Evolutionary conservation across 1,140 invertebrate genomes (phyloP).

Genomic region (Drosophila malerkotliana): DNA sequence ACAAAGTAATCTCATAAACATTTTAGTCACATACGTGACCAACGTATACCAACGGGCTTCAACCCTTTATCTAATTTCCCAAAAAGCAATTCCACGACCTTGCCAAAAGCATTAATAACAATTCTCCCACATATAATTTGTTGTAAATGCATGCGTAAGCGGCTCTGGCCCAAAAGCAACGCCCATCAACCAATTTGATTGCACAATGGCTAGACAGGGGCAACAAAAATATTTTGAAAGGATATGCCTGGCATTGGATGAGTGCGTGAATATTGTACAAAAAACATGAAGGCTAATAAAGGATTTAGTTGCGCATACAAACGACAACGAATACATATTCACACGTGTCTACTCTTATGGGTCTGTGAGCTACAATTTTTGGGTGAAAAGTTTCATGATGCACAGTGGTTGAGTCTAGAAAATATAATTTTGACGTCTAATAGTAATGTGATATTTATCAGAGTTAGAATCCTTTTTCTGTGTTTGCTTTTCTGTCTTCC

Average conservation of each 20-base stretch:
- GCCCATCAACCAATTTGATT: slow-evolving; percentile 58
- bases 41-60: not conserved
- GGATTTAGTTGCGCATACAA: slow-evolving; percentile 52
- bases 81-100: slow-evolving; percentile 45
- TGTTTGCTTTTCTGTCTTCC: not conserved
- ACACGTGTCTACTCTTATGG: slow-evolving; percentile 6
- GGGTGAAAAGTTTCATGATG: slow-evolving; percentile 30
- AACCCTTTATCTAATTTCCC: slow-evolving; percentile 36
- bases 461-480: not conserved
- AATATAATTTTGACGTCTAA: not conserved
- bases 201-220: slow-evolving; percentile 53
- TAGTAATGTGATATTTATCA: not conserved
- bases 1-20: slow-evolving; percentile 13
- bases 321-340: slow-evolving; percentile 9
- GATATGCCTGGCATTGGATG: slow-evolving; percentile 22
- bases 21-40: slow-evolving; percentile 26
- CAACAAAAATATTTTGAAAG: slow-evolving; percentile 33
- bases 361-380: not conserved
- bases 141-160: slow-evolving; percentile 67
- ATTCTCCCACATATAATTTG: slow-evolving; percentile 54
- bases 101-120: slow-evolving; percentile 44
- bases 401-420: slow-evolving; percentile 27
- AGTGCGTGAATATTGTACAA: slow-evolving; percentile 7
- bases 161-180: slow-evolving; percentile 37
- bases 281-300: slow-evolving; percentile 53